Evolutionary conservation across 1,140 invertebrate species (phyloP), one percentile per base, ranked within the genome.

Genomic region (Anoplophora glabripennis): DNA sequence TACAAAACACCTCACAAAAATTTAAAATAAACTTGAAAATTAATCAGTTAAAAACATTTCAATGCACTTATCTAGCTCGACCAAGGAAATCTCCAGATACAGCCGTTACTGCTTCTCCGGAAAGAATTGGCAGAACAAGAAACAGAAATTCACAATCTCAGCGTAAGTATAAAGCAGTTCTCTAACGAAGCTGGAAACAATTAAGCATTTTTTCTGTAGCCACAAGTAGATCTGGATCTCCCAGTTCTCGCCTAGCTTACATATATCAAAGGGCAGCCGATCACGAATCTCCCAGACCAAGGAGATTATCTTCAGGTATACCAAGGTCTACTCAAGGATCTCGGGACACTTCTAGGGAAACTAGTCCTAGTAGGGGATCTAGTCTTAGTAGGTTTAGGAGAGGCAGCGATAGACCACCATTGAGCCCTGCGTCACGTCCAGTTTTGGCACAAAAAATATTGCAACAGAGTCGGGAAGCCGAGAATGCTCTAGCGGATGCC

Each of bases 391-490:
- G 73, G 46, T 69, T 70, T 46, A 77, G 81, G 65, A 77, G 68
- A 68, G 78, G 69, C 18, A 74, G 71, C 4, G 83, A 84, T 36
- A 80, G 77, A 37, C 81, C 81, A 17, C 76, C 77, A 65, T 72
- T 56, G 62, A 82, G 74, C 76, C 81, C 70, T 14, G 72, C 72
- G 40, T 79, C 72, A 56, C 81, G 80, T 71, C 87, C 82, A 35
- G 83, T 89, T 1, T 84, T 89, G 76, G 87, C 90, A 0, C 88
- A 94, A 59, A 86, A 89, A 51, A 87, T 95, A 61, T 76, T 96
- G 36, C 88, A 92, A 59, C 92, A 93, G 68, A 92, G 89, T 41
- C 79, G 89, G n/a, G 93, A 96, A 75, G 91, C 93, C 0, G 94
- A 96, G 77, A 86, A 83, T 51, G 86, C 89, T 1, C 72, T 93